Evolutionary conservation across 2,888 invertebrate species (phyloP).

Genomic region (Horisme vitalbata): DNA sequence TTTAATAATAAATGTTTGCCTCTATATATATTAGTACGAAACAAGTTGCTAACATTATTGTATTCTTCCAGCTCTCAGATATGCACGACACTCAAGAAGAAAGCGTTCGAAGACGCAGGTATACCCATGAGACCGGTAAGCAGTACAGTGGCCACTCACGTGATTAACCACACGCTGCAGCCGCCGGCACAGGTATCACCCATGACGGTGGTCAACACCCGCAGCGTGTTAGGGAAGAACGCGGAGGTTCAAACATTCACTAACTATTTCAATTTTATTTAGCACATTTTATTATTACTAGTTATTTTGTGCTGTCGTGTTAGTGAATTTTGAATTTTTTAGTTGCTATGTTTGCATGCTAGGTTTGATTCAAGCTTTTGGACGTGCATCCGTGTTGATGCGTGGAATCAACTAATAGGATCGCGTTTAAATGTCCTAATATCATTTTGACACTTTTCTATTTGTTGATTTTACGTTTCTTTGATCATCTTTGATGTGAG

Average conservation of each 20-base stretch:
- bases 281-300: slow-evolving; percentile 35
- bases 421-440: no score
- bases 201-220: slow-evolving; percentile 62
- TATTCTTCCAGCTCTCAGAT: slow-evolving; percentile 90
- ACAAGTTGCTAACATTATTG: background rate
- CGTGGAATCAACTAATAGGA: no score
- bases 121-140: slow-evolving; percentile 87
- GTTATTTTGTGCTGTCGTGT: slow-evolving; percentile 47
- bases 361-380: no score
- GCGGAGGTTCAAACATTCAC: slow-evolving; percentile 80
- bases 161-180: slow-evolving; percentile 24
- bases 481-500: no score
- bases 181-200: slow-evolving; percentile 58
- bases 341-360: slow-evolving; percentile 25
- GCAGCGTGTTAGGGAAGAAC: slow-evolving; percentile 75
- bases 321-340: slow-evolving; percentile 54
- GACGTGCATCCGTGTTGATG: no score
- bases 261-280: slow-evolving; percentile 50
- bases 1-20: no score
- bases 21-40: no score
- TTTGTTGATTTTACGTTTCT: no score
- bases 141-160: slow-evolving; percentile 72
- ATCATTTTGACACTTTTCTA: no score
- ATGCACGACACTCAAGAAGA: slow-evolving; percentile 91
- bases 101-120: slow-evolving; percentile 94